Base-by-base conservation (phyloP, 1,140 invertebrate species). In the Centruroides vittatus region DNA sequence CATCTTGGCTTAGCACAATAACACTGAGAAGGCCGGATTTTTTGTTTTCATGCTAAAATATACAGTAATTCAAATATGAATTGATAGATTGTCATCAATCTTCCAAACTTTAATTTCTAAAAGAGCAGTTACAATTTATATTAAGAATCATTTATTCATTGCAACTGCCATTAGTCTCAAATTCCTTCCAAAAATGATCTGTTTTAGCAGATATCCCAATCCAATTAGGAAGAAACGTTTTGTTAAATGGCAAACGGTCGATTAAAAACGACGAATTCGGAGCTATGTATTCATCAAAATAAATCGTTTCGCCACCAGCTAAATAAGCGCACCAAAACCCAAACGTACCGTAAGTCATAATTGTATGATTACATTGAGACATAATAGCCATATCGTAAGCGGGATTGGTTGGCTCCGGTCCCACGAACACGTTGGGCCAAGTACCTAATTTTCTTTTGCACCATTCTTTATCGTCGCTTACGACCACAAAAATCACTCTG, bases 391-490 rank as follows among this genome's bases (percentile, higher is more conserved):
- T 49, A 57, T 75, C 74, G 10, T 69, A 41, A 3, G 61, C 65
- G 0, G 66, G 64, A 55, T 65, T 63, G 11, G 60, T 52, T 23
- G 35, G 36, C 11, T 61, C 52, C 0, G 59, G 57, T 5, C 35
- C 23, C 10, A 57, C 53, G 2, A 56, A 5, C n/a, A 65, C 70
- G 47, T 71, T 72, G 48, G 69, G 66, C n/a, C 63, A 69, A 34
- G 68, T 69, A 48, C 58, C 34, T 4, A 71, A 34, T 46, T 70
- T 58, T 23, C 56, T 51, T 13, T 75, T 75, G 69, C 81, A 83
- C 81, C 81, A 83, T 4, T 61, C 65, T 49, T 80, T 78, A 66
- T 82, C 82, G 67, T 84, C 82, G 67, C 81, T 83, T 47, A 81
- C 76, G 4, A 82, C 75, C 34, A 82, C 66, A 67, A 83, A 84